These are phyloP conservation scores for Epinephelus lanceolatus DNA, from an alignment of 2,113 vertebrate genomes.

Conservation along the genomic window DNA sequence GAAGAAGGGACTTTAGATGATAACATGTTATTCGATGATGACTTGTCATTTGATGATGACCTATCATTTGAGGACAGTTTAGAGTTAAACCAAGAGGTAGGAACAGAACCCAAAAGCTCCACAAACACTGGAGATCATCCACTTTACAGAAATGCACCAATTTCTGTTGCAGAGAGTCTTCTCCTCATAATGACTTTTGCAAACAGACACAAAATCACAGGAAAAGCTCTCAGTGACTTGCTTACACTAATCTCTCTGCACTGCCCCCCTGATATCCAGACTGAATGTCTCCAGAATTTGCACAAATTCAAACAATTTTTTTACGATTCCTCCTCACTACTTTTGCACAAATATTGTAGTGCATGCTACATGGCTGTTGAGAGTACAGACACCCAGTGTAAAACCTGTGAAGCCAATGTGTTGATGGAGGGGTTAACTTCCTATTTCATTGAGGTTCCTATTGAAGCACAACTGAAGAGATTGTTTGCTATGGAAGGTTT, in stretches of 20 bases:
- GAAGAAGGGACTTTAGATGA: background rate
- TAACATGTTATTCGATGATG: constrained; percentile 3
- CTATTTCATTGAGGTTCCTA: constrained; percentile 52
- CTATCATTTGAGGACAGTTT: constrained; percentile 18
- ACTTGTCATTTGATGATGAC: constrained; percentile 20
- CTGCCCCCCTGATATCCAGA: constrained; percentile 25
- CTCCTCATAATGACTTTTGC: constrained; percentile 39
- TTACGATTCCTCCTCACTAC: constrained; percentile 9
- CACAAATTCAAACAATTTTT: constrained; percentile 37
- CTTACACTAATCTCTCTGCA: constrained; percentile 33
- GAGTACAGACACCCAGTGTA: constrained; percentile 13
- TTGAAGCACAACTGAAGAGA: constrained; percentile 29
- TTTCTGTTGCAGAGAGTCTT: constrained; percentile 44
- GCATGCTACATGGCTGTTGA: background rate
- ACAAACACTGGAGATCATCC: constrained; percentile 25
- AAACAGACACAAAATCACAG: constrained; percentile 46
- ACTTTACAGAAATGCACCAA: constrained; percentile 6
- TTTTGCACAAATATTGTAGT: constrained; percentile 42
- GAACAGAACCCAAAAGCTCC: constrained; percentile 21
- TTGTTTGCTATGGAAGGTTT: constrained; percentile 43
- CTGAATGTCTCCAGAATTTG: constrained; percentile 22
- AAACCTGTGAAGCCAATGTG: constrained; percentile 32
- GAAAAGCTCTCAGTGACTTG: constrained; percentile 45
- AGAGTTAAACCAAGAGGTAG: constrained; percentile 13
- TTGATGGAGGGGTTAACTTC: constrained; percentile 26